Conservation (phyloP, 2,797 vertebrate species). For the Sebastes steindachneri region DNA sequence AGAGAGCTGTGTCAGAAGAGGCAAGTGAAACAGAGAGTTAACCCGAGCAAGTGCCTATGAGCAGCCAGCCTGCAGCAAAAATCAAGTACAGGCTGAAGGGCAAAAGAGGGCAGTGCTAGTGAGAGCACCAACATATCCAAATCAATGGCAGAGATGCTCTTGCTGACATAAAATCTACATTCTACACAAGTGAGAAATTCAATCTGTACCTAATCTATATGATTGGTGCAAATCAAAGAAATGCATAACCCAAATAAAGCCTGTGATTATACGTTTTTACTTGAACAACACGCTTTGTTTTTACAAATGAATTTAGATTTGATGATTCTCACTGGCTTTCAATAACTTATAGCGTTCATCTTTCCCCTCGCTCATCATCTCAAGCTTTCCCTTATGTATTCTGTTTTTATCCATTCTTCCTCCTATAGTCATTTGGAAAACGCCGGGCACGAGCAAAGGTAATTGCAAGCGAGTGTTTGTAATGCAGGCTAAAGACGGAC, state of each 20-base stretch:
- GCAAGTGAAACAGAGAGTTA: not conserved
- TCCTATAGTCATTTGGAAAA: slow-evolving; percentile 10
- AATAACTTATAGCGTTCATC: not conserved
- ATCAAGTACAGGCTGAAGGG: not conserved
- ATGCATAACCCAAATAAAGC: not conserved
- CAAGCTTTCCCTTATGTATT: not conserved
- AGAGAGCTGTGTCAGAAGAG: not conserved
- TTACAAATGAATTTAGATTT: not conserved
- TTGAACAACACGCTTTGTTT: not conserved
- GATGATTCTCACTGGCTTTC: not conserved
- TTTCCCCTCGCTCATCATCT: not conserved
- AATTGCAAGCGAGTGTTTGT: slow-evolving; percentile 14
- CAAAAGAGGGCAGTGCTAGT: not conserved
- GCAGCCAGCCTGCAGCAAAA: not conserved
- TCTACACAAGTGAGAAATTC: not conserved
- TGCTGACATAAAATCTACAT: not conserved
- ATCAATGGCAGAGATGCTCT: not conserved
- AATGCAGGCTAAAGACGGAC: not conserved
- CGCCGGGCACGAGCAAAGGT: not conserved
- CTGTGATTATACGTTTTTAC: not conserved
- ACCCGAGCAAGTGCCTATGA: not conserved
- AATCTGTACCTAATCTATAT: not conserved
- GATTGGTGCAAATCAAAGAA: not conserved
- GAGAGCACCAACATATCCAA: not conserved
- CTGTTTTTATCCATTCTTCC: not conserved